Base-by-base conservation (phyloP, 1,140 invertebrate species). In the Leucophenga varia region DNA sequence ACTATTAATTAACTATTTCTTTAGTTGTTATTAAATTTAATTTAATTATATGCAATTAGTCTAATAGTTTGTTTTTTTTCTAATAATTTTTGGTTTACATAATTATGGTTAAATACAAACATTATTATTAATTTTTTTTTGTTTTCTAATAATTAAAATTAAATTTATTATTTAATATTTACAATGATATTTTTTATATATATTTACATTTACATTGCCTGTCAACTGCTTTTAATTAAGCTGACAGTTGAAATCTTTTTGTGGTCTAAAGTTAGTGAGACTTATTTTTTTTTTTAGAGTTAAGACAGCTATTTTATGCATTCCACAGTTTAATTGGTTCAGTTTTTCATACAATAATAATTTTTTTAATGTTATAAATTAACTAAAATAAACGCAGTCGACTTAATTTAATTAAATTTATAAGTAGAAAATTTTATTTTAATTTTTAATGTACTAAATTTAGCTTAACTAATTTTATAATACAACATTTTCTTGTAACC, bases 111-210 rank as follows among this genome's bases (percentile, higher is more conserved):
- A 7, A 34, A 16, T 34, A 28, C 12, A 28, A 7, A 12, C 12
- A 34, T 5, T 34, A 12, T 12, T 41, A 30, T 14, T 40, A 17
- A 9, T 14, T 41, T 30, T 14, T 16, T 34, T 42, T 42, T 18
- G 25, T 30, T 45, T 18, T 43, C 16, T 50, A 55, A 47, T 61
- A 39, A 28, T 52, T 68, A 55, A 52, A 61, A 54, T 64, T 64
- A 69, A 65, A 49, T 32, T 34, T 49, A 54, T 59, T 53, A 16
- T 45, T 16, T 52, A 52, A 20, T 67, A 67, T 67, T 37, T 67
- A 67, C 63, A 67, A 59, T 68, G 68, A 68, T 67, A 67, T 67
- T 48, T 63, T 68, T n/a, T n/a, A n/a, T n/a, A n/a, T n/a, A n/a
- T n/a, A n/a, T n/a, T n/a, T n/a, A n/a, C n/a, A n/a, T n/a, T n/a